phyloP scores from a whole-genome alignment of 2,113 vertebrate species.

The Tetrax tetrax region DNA sequence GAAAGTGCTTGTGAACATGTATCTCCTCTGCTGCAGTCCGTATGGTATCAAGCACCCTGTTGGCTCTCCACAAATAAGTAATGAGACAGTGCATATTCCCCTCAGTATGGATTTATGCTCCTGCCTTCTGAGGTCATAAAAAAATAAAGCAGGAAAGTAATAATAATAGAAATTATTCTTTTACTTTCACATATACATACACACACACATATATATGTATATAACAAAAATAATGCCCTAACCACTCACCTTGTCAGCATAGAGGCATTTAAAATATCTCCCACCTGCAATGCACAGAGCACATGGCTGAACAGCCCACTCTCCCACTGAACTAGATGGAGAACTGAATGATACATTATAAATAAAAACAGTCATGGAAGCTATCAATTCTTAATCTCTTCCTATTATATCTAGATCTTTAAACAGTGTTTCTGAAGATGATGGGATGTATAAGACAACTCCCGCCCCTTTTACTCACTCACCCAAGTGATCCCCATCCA shows the following conservation, averaged over 20 bases:
- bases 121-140: not conserved
- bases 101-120: not conserved
- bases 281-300: not conserved
- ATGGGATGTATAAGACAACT: not conserved
- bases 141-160: conserved; percentile 23
- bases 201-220: not conserved
- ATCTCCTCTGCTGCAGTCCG: not conserved
- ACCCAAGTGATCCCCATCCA: conserved; percentile 12
- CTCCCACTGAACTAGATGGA: not conserved
- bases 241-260: conserved; percentile 50
- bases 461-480: conserved; percentile 37
- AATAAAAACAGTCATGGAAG: conserved; percentile 35
- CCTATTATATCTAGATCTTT: not conserved
- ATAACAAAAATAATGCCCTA: conserved; percentile 42
- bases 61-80: conserved; percentile 12
- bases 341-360: not conserved
- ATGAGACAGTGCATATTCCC: not conserved
- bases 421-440: not conserved
- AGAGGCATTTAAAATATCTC: conserved; percentile 45
- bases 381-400: not conserved
- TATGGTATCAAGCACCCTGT: not conserved
- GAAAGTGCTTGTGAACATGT: not conserved
- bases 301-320: conserved; percentile 36
- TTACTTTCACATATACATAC: not conserved
- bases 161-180: not conserved